These are phyloP conservation scores for Drosophila punjabiensis DNA, from an alignment of 1,140 invertebrate genomes.

Conservation along the genomic window DNA sequence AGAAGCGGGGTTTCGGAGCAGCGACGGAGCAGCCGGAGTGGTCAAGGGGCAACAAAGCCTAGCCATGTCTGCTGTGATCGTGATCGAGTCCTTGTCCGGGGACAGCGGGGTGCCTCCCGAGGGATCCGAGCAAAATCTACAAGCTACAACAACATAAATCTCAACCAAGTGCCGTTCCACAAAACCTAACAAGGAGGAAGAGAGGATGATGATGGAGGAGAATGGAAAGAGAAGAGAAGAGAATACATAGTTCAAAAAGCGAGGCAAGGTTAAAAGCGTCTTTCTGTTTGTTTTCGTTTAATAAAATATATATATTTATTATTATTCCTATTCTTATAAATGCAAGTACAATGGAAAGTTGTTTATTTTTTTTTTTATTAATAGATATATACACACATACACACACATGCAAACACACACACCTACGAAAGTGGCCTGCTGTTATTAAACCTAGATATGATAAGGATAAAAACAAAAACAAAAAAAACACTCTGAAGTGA, in stretches of 20 bases:
- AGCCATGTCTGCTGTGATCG: slow-evolving; percentile 1
- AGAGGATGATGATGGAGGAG: neutral
- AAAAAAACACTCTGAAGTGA: slow-evolving; percentile 2
- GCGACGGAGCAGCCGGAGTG: neutral
- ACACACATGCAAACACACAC: slow-evolving; percentile 23
- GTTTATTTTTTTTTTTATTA: slow-evolving; percentile 40
- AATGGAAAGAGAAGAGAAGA: neutral
- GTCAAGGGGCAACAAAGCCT: slow-evolving; percentile 8
- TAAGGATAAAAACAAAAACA: slow-evolving; percentile 36
- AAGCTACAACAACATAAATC: slow-evolving; percentile 49
- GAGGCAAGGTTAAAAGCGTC: slow-evolving; percentile 21
- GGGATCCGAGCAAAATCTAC: slow-evolving; percentile 6
- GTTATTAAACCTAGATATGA: slow-evolving; percentile 57
- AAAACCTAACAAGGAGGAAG: slow-evolving; percentile 41
- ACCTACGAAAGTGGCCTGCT: slow-evolving; percentile 49
- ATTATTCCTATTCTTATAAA: slow-evolving; percentile 46
- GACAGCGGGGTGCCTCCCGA: neutral
- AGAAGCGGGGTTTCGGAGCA: slow-evolving; percentile 1
- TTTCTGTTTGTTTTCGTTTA: slow-evolving; percentile 57
- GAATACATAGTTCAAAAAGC: slow-evolving; percentile 43
- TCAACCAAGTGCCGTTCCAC: slow-evolving; percentile 65
- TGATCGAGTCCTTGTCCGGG: neutral
- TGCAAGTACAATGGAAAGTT: slow-evolving; percentile 54
- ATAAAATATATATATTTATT: slow-evolving; percentile 37
- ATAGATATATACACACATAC: slow-evolving; percentile 16